phyloP scores from a whole-genome alignment of 2,888 invertebrate genomes.

The Dasypogon diadema region DNA sequence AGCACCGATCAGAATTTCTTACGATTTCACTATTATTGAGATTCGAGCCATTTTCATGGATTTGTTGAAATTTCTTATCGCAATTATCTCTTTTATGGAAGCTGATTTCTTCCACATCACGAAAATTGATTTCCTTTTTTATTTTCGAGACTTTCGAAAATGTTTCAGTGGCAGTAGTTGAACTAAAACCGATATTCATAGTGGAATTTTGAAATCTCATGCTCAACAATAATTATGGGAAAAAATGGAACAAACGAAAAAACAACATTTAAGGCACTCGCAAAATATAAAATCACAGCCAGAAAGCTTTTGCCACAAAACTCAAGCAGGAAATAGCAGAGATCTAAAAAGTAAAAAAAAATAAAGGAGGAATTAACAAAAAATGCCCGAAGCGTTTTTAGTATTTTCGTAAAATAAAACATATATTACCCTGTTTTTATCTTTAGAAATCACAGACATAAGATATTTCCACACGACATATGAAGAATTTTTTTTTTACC shows the following conservation, averaged over 20 bases:
- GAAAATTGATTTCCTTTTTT: not conserved
- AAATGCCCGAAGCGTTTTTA: too few species aligned
- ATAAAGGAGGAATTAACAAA: not conserved
- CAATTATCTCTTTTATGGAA: not conserved
- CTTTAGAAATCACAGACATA: not conserved
- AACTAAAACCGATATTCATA: slow-evolving; percentile 11
- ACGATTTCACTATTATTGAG: not conserved
- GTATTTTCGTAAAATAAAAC: too few species aligned
- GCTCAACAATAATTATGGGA: not conserved
- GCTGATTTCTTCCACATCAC: not conserved
- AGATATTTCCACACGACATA: not conserved
- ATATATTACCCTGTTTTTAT: slow-evolving; percentile 24
- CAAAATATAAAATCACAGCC: not conserved
- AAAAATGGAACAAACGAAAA: not conserved
- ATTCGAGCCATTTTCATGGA: not conserved
- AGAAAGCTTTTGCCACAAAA: not conserved
- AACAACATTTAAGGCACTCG: not conserved
- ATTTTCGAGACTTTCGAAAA: not conserved
- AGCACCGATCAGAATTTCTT: not conserved
- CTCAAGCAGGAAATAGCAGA: slow-evolving; percentile 16
- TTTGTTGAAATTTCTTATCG: too few species aligned
- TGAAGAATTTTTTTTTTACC: too few species aligned
- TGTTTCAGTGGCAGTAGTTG: not conserved
- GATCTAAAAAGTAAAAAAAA: slow-evolving; percentile 45
- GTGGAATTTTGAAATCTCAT: slow-evolving; percentile 5